phyloP scores from a whole-genome alignment of 2,888 invertebrate genomes.

The Timema cristinae region DNA sequence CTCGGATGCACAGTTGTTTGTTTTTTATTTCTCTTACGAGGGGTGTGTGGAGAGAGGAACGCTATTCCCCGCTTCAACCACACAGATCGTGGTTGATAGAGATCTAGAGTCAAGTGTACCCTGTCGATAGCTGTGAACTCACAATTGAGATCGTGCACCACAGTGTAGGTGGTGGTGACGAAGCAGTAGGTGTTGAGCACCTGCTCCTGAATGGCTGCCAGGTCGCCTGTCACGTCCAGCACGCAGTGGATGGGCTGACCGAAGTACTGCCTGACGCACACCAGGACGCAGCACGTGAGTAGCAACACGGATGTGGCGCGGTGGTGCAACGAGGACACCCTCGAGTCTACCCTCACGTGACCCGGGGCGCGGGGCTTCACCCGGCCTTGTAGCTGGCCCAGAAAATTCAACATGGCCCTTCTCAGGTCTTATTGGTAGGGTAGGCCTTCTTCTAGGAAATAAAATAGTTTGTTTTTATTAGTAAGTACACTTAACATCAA shows the following conservation, averaged over 20 bases:
- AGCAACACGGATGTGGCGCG: constrained; percentile 38
- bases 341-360: constrained; percentile 34
- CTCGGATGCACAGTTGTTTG: too few relatives aligned
- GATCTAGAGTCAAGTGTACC: neutral
- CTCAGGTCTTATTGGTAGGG: too few relatives aligned
- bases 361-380: constrained; percentile 28
- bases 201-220: constrained; percentile 28
- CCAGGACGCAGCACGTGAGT: constrained; percentile 44
- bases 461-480: too few relatives aligned
- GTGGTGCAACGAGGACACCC: constrained; percentile 44
- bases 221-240: constrained; percentile 14
- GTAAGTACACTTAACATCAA: too few relatives aligned
- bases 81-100: too few relatives aligned
- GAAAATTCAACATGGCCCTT: neutral
- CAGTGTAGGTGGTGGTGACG: constrained; percentile 29
- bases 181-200: constrained; percentile 38
- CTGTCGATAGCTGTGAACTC: constrained; percentile 25
- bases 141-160: constrained; percentile 11
- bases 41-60: too few relatives aligned
- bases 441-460: too few relatives aligned
- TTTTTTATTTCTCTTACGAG: too few relatives aligned
- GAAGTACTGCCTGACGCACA: constrained; percentile 39
- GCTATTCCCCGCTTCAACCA: too few relatives aligned
- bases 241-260: constrained; percentile 37
- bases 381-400: constrained; percentile 3